Evolutionary conservation across 1,140 invertebrate species (phyloP).

Genomic region (Eueides isabella): DNA sequence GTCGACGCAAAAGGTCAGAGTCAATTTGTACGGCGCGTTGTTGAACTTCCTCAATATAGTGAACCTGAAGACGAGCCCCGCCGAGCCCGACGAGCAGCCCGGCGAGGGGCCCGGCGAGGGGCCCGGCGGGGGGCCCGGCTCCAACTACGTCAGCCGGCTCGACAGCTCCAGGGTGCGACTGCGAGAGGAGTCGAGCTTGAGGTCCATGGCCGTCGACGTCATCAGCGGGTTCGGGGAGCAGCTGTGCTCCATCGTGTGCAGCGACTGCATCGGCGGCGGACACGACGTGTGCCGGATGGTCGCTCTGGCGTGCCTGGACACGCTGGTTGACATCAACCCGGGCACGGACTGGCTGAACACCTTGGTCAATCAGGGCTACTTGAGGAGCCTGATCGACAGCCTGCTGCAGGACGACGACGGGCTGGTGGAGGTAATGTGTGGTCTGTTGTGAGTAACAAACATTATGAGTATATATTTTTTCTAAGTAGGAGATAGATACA

Average conservation of each 20-base stretch:
- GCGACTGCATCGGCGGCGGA: slow-evolving; percentile 92
- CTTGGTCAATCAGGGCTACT: slow-evolving; percentile 90
- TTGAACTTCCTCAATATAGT: slow-evolving; percentile 91
- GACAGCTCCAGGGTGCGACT: slow-evolving; percentile 81
- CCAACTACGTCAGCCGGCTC: slow-evolving; percentile 82
- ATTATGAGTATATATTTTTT: background rate
- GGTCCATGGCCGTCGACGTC: slow-evolving; percentile 71
- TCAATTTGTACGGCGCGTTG: slow-evolving; percentile 91
- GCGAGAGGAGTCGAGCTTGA: slow-evolving; percentile 68
- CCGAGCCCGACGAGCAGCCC: slow-evolving; percentile 64
- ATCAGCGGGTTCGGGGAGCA: slow-evolving; percentile 89
- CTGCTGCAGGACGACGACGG: slow-evolving; percentile 89
- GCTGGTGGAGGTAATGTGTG: slow-evolving; percentile 79
- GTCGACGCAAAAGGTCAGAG: slow-evolving; percentile 90
- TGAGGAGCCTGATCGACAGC: slow-evolving; percentile 92
- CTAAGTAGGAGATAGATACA: too few species aligned
- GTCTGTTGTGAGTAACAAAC: background rate
- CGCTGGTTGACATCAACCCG: slow-evolving; percentile 89
- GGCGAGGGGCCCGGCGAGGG: too few species aligned
- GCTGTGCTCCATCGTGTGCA: slow-evolving; percentile 91
- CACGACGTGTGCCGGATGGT: slow-evolving; percentile 95
- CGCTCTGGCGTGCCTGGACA: slow-evolving; percentile 90
- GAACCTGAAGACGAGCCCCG: slow-evolving; percentile 76
- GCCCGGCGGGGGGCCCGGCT: slow-evolving; percentile 61
- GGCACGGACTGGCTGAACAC: slow-evolving; percentile 89